A percentile compares a stretch with the other conserved stretches of the same genome.
Evolutionary conservation across 2,888 invertebrate genomes (phyloP).

Genomic region (Hydrotaea cyrtoneurina): DNA sequence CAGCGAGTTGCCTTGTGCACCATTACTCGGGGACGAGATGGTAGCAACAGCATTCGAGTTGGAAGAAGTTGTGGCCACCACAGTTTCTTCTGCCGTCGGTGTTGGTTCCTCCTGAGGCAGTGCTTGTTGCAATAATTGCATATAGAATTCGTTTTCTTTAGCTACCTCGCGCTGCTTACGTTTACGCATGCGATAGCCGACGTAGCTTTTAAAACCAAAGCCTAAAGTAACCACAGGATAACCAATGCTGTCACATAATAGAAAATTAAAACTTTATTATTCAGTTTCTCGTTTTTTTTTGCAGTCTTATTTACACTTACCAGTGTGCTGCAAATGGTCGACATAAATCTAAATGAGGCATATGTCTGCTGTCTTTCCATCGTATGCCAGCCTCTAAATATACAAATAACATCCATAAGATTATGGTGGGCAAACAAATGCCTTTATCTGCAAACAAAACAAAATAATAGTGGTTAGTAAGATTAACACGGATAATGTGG

Average conservation of each 20-base stretch:
- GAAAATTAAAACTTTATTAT: neutral
- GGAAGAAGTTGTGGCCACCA: conserved; percentile 60
- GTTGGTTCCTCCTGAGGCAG: conserved; percentile 85
- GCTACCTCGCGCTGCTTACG: conserved; percentile 95
- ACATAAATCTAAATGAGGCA: conserved; percentile 94
- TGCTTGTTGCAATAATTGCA: conserved; percentile 94
- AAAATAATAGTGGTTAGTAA: neutral
- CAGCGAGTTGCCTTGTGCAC: conserved; percentile 61
- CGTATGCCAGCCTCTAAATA: conserved; percentile 96
- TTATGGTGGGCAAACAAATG: conserved; percentile 95
- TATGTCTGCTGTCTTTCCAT: conserved; percentile 90
- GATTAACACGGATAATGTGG: neutral
- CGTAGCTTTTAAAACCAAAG: conserved; percentile 96
- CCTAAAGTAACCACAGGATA: conserved; percentile 98
- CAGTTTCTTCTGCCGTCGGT: conserved; percentile 69
- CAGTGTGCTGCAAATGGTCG: conserved; percentile 98
- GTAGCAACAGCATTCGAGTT: conserved; percentile 60
- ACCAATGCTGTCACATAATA: conserved; percentile 85
- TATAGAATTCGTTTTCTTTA: conserved; percentile 96
- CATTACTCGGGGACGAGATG: conserved; percentile 62
- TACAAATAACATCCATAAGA: conserved; percentile 95
- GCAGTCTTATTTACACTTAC: conserved; percentile 81
- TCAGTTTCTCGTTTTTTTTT: no score
- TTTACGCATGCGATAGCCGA: conserved; percentile 94
- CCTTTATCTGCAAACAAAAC: conserved; percentile 87